Evolutionary conservation across 2,113 vertebrate species (phyloP), one percentile per base, ranked within the genome.

Genomic region (Oreochromis spilurus): DNA sequence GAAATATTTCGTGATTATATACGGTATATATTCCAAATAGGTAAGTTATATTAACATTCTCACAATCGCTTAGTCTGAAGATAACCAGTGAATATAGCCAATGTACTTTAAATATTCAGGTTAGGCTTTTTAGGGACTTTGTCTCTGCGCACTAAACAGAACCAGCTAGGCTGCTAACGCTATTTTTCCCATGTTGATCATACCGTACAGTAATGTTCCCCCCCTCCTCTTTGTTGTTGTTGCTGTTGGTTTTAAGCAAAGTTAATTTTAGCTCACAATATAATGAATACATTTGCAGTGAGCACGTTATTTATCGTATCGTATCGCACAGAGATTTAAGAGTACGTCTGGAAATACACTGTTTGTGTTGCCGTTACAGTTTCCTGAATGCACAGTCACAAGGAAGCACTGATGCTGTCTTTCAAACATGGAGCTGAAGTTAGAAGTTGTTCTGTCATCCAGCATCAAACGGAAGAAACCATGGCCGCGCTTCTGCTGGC

Each of bases 401-500:
- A 83, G 13, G 72, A 54, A 65, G 52, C 58, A 17, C 83, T 7
- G 21, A 93, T 91, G 62, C 31, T 77, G 55, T 36, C 34, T 6
- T 9, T 31, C 3, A 26, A 91, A 84, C 29, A 97, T 97, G 96
- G 96, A 97, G 31, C 86, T 97, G 45, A 95, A 95, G 67, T 45
- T 97, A 84, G 96, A 97, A 78, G 96, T 97, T 11, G 89, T 97
- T 85, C 34, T 96, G 89, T 96, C 95, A 19, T 96, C 96, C 78
- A 96, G 95, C 90, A 97, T 97, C 95, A 97, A 96, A 91, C 90
- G 95, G 75, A 96, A 94, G 85, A 97, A 97, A 87, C 96, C 96
- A 77, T 97, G 96, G 96, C 96, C 96, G 10, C 88, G 95, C n/a
- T 97, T 97, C 92, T 97, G 96, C 54, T 97, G 96, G 96, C 95